These are phyloP conservation scores for Lanius collurio DNA, from an alignment of 2,113 vertebrate species.

Conservation along the genomic window DNA sequence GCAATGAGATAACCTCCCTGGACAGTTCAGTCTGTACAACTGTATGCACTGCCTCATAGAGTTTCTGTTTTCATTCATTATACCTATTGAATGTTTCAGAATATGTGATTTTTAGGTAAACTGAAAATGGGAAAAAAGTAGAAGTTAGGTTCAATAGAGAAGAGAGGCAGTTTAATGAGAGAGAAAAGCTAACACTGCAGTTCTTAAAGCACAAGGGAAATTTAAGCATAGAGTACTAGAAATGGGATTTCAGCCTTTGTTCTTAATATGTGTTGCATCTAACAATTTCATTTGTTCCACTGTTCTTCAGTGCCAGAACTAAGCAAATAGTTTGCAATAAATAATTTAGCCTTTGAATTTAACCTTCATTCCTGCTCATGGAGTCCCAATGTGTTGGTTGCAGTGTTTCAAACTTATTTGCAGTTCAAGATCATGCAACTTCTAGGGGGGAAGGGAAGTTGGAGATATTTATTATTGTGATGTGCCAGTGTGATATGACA, in stretches of 20 bases:
- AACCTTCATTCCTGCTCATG: constrained; percentile 19
- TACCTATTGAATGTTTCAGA: not conserved
- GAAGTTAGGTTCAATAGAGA: not conserved
- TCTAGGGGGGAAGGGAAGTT: not conserved
- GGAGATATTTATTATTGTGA: not conserved
- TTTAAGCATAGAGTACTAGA: constrained; percentile 14
- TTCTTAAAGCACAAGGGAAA: constrained; percentile 58
- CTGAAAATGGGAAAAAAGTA: not conserved
- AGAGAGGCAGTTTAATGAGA: constrained; percentile 9
- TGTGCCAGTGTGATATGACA: not conserved
- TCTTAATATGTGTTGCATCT: constrained; percentile 20
- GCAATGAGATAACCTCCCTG: not conserved
- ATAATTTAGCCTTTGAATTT: constrained; percentile 55
- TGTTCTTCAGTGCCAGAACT: constrained; percentile 31
- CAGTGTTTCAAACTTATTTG: not conserved
- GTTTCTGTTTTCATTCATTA: not conserved
- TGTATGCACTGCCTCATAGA: not conserved
- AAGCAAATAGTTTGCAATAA: constrained; percentile 51
- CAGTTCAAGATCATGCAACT: not conserved
- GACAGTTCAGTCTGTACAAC: not conserved
- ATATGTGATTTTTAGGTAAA: not conserved
- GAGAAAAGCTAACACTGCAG: constrained; percentile 2
- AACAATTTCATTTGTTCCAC: constrained; percentile 51
- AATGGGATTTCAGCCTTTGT: constrained; percentile 33
- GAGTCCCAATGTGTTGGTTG: not conserved